Percentiles rank a stretch among this genome's conserved stretches.
Conservation (phyloP, 2,113 vertebrate genomes). For the Bujurquina vittata region DNA sequence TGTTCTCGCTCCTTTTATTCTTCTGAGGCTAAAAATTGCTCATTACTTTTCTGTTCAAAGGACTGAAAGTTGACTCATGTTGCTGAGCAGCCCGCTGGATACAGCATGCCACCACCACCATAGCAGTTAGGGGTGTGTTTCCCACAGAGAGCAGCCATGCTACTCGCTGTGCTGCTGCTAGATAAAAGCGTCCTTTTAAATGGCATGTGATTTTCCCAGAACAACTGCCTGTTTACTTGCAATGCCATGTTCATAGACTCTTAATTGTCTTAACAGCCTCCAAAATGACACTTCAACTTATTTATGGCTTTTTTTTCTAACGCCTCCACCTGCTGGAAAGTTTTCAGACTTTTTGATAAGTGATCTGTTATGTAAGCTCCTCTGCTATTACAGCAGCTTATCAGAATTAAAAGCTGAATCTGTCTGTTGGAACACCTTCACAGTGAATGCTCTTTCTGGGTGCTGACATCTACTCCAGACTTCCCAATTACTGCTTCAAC, state of each 20-base stretch:
- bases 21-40: background rate
- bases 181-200: constrained; percentile 19
- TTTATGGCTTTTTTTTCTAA: background rate
- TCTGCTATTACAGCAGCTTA: constrained; percentile 14
- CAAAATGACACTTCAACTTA: constrained; percentile 10
- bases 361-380: background rate
- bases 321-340: constrained; percentile 4
- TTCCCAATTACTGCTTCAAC: constrained; percentile 28
- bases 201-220: background rate
- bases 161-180: background rate
- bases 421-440: constrained; percentile 19
- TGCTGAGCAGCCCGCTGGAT: background rate
- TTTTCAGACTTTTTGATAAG: constrained; percentile 1
- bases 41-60: constrained; percentile 10
- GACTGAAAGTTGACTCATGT: background rate
- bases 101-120: background rate
- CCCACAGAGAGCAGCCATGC: background rate
- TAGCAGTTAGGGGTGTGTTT: background rate
- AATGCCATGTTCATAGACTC: background rate
- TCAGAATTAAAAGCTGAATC: constrained; percentile 25
- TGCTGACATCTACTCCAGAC: constrained; percentile 17
- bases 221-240: constrained; percentile 15
- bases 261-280: constrained; percentile 27
- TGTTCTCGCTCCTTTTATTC: background rate
- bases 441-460: constrained; percentile 8